Conservation (phyloP, 1,140 invertebrate genomes). For the Melipona quadrifasciata region DNA sequence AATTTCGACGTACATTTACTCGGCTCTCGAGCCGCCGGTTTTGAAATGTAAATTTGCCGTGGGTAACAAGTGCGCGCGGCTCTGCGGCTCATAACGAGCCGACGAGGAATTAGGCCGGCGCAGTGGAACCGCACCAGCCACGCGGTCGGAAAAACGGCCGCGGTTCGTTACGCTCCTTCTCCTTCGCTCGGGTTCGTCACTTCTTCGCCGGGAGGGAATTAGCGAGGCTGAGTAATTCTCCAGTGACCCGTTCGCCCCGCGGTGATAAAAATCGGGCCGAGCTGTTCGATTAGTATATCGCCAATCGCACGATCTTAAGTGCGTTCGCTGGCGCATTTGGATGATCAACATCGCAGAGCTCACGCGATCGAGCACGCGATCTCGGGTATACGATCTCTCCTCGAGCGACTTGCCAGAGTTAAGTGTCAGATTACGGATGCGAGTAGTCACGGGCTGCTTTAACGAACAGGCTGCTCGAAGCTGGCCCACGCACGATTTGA, state of each 20-base stretch:
- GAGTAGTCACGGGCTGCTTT: neutral
- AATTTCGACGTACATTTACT: slow-evolving; percentile 33
- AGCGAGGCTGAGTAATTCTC: slow-evolving; percentile 13
- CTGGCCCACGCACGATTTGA: slow-evolving; percentile 36
- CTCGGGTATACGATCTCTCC: neutral
- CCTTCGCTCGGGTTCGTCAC: neutral
- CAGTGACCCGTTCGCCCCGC: neutral
- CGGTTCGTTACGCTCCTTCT: slow-evolving; percentile 25
- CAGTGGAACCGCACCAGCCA: slow-evolving; percentile 13
- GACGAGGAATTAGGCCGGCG: slow-evolving; percentile 40
- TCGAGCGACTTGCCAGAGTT: neutral
- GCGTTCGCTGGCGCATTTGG: slow-evolving; percentile 34
- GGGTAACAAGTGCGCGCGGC: slow-evolving; percentile 45
- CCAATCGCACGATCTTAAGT: slow-evolving; percentile 49
- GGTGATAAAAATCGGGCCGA: neutral
- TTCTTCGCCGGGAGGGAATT: neutral
- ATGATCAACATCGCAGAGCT: slow-evolving; percentile 50
- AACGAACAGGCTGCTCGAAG: neutral
- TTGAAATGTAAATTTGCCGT: slow-evolving; percentile 54
- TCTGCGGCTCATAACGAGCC: slow-evolving; percentile 46
- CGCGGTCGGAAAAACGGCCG: slow-evolving; percentile 30
- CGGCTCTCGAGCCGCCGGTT: slow-evolving; percentile 30
- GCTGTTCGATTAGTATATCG: neutral
- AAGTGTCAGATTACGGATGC: neutral
- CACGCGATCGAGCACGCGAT: slow-evolving; percentile 46